Percentiles rank a stretch among this genome's conserved stretches.
phyloP scores from a whole-genome alignment of 1,140 invertebrate genomes.

The Bombus consobrinus region DNA sequence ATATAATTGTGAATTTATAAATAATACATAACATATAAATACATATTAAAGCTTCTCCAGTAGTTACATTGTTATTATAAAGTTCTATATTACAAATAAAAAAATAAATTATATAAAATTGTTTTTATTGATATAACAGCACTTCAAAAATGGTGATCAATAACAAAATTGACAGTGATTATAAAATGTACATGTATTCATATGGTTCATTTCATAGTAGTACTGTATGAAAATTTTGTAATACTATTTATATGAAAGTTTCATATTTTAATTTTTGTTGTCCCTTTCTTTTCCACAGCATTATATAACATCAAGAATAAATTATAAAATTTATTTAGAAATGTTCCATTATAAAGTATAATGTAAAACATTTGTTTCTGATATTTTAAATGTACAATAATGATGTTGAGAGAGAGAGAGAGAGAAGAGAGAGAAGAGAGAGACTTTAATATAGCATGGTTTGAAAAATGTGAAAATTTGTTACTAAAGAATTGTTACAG shows the following conservation, averaged over 20 bases:
- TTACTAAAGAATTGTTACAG: slow-evolving; percentile 40
- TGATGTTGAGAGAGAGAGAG: not conserved
- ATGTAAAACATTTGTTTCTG: not conserved
- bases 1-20: not conserved
- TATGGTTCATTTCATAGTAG: slow-evolving; percentile 9
- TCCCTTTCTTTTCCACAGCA: not conserved
- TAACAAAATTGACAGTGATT: slow-evolving; percentile 36
- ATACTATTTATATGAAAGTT: slow-evolving; percentile 9
- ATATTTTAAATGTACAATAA: not conserved
- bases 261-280: not conserved
- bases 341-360: slow-evolving; percentile 4
- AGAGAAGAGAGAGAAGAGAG: not conserved
- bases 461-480: slow-evolving; percentile 25
- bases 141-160: slow-evolving; percentile 28
- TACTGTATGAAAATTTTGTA: slow-evolving; percentile 3
- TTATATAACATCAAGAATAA: not conserved
- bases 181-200: slow-evolving; percentile 10
- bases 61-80: not conserved
- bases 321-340: slow-evolving; percentile 18
- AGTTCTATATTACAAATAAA: no score
- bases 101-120: slow-evolving; percentile 56
- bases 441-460: not conserved
- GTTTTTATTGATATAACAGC: slow-evolving; percentile 52
- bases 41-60: not conserved
- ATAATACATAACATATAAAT: not conserved